Percentiles rank a stretch among this genome's conserved stretches.
Evolutionary conservation across 1,140 invertebrate species (phyloP).

Genomic region (Hyles vespertilio): DNA sequence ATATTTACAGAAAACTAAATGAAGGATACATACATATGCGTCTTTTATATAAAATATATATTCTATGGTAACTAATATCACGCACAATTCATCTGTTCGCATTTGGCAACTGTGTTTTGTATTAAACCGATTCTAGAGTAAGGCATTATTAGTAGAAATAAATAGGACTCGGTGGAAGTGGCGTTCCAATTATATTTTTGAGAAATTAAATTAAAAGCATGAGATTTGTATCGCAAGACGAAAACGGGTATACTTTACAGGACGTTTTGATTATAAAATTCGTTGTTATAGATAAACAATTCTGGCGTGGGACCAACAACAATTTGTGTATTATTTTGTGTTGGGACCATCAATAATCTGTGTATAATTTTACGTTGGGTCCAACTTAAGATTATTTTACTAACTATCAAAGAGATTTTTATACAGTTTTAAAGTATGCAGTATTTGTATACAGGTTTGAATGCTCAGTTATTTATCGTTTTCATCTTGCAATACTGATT

Average conservation of each 20-base stretch:
- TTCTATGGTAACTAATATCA: conserved; percentile 71
- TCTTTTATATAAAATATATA: conserved; percentile 32
- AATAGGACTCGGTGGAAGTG: conserved; percentile 49
- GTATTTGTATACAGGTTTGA: conserved; percentile 1
- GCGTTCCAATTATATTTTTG: conserved; percentile 30
- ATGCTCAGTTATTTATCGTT: conserved; percentile 25
- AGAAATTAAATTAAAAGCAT: conserved; percentile 26
- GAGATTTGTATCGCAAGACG: conserved; percentile 44
- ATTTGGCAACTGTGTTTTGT: conserved; percentile 36
- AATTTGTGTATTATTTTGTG: too few relatives aligned
- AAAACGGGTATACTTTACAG: conserved; percentile 32
- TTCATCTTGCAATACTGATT: conserved; percentile 31
- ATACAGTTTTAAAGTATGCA: not conserved
- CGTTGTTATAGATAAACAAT: too few relatives aligned
- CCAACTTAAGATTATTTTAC: too few relatives aligned
- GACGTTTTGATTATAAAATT: too few relatives aligned
- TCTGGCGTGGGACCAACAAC: too few relatives aligned
- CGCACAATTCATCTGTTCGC: conserved; percentile 35
- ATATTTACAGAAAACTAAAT: conserved; percentile 50
- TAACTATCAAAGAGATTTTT: not conserved
- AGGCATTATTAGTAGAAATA: conserved; percentile 29
- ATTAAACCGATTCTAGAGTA: conserved; percentile 1
- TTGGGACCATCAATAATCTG: too few relatives aligned
- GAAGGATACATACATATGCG: conserved; percentile 46
- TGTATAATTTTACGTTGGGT: too few relatives aligned